Percentiles rank a stretch among this genome's conserved stretches.
Evolutionary conservation across 2,113 vertebrate genomes (phyloP).

Genomic region (Dicrurus megarhynchus): DNA sequence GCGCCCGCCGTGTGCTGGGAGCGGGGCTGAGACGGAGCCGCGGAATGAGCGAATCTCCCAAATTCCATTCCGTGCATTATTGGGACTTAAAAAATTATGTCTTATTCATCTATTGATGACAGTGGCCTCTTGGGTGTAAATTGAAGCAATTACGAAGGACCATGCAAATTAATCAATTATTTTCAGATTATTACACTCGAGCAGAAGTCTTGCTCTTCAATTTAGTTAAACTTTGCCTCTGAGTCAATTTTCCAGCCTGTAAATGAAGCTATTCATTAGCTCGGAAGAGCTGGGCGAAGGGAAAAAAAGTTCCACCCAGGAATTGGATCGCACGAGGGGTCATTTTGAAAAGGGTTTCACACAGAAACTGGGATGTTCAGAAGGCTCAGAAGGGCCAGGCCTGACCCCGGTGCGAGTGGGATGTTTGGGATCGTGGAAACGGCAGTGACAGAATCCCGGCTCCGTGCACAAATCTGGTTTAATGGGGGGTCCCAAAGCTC

Average conservation of each 20-base stretch:
- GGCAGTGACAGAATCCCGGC: fast-evolving
- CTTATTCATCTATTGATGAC: conserved; percentile 65
- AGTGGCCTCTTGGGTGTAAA: conserved; percentile 60
- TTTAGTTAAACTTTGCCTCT: conserved; percentile 59
- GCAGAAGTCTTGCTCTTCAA: conserved; percentile 44
- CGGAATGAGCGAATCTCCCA: not conserved
- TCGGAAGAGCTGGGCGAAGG: not conserved
- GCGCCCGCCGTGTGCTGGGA: not conserved
- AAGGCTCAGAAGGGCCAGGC: not conserved
- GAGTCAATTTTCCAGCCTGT: conserved; percentile 53
- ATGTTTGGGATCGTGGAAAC: not conserved
- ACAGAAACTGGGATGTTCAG: not conserved
- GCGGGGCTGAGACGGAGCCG: not conserved
- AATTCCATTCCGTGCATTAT: not conserved
- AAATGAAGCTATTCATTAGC: conserved; percentile 64
- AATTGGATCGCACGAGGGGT: not conserved
- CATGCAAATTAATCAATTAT: conserved; percentile 70
- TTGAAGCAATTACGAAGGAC: conserved; percentile 55
- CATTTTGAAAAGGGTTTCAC: not conserved
- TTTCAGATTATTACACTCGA: conserved; percentile 66
- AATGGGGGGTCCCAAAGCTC: not conserved
- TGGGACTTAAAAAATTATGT: conserved; percentile 54
- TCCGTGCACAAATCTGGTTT: fast-evolving
- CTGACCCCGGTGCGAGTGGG: fast-evolving
- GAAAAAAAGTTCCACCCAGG: not conserved